Evolutionary conservation across 2,113 vertebrate genomes (phyloP).

Genomic region (Eptesicus fuscus): DNA sequence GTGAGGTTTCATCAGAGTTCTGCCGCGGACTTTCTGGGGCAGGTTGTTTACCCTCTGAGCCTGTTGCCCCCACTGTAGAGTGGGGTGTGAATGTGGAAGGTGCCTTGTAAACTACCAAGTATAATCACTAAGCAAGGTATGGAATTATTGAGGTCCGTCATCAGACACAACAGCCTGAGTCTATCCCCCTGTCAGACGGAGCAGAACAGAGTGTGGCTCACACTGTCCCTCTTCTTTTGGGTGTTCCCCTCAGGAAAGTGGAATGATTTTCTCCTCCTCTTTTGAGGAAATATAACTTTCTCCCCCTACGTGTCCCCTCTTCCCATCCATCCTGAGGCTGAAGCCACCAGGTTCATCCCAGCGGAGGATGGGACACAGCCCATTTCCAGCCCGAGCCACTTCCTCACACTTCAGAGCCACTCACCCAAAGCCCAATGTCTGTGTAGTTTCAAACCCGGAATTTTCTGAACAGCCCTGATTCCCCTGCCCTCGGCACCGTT

Average conservation of each 20-base stretch:
- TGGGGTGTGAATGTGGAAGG: background rate
- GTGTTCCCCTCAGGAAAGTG: background rate
- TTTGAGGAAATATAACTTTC: background rate
- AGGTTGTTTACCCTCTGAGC: background rate
- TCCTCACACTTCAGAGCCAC: background rate
- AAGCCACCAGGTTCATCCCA: background rate
- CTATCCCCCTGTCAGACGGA: background rate
- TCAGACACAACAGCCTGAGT: background rate
- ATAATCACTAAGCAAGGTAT: background rate
- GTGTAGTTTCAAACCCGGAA: background rate
- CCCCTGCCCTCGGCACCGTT: background rate
- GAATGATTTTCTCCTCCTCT: background rate
- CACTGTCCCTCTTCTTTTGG: background rate
- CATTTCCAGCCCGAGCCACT: background rate
- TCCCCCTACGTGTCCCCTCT: background rate
- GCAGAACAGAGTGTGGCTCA: background rate
- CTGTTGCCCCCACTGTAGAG: background rate
- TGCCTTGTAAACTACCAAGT: background rate
- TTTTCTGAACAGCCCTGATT: background rate
- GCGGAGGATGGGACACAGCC: background rate
- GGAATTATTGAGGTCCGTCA: background rate
- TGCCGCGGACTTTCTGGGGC: background rate
- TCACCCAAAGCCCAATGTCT: background rate
- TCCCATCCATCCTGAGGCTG: background rate
- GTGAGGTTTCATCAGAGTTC: background rate